These are phyloP conservation scores for Barypeithes pellucidus DNA, from an alignment of 2,888 invertebrate species.

Conservation along the genomic window DNA sequence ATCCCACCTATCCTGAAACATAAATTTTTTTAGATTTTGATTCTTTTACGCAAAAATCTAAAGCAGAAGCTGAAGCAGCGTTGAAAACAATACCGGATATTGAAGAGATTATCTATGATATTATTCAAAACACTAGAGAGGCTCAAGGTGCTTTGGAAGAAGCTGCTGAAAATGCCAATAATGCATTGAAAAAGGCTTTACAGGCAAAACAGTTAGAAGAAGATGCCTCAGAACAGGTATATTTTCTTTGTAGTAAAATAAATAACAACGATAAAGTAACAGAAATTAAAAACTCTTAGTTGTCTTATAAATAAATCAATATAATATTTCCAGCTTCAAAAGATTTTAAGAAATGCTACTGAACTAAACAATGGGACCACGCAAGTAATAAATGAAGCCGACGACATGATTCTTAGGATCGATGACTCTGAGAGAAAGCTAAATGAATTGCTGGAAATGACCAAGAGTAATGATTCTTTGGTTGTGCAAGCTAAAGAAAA, in stretches of 20 bases:
- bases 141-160: slow-evolving; percentile 82
- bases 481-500: slow-evolving; percentile 83
- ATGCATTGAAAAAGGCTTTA: slow-evolving; percentile 81
- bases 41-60: slow-evolving; percentile 89
- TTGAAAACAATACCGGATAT: slow-evolving; percentile 86
- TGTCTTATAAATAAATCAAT: not conserved
- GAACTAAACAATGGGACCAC: slow-evolving; percentile 84
- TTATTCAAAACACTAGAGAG: slow-evolving; percentile 79
- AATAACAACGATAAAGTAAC: too few relatives aligned
- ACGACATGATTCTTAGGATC: slow-evolving; percentile 80
- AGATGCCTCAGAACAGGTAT: slow-evolving; percentile 63
- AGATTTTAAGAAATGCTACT: slow-evolving; percentile 77
- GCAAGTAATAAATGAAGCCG: slow-evolving; percentile 84
- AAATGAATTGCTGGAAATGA: slow-evolving; percentile 77
- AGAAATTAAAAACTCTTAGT: too few relatives aligned
- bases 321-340: slow-evolving; percentile 24
- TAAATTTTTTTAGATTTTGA: slow-evolving; percentile 81
- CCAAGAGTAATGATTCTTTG: slow-evolving; percentile 79
- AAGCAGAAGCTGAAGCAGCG: slow-evolving; percentile 86
- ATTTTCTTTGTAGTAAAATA: too few relatives aligned
- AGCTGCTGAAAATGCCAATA: slow-evolving; percentile 85
- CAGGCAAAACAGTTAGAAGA: slow-evolving; percentile 83
- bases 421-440: slow-evolving; percentile 81
- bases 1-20: not conserved
- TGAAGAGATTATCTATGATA: slow-evolving; percentile 78